phyloP scores from a whole-genome alignment of 2,113 vertebrate genomes.

The Protomyctophum bolini region DNA sequence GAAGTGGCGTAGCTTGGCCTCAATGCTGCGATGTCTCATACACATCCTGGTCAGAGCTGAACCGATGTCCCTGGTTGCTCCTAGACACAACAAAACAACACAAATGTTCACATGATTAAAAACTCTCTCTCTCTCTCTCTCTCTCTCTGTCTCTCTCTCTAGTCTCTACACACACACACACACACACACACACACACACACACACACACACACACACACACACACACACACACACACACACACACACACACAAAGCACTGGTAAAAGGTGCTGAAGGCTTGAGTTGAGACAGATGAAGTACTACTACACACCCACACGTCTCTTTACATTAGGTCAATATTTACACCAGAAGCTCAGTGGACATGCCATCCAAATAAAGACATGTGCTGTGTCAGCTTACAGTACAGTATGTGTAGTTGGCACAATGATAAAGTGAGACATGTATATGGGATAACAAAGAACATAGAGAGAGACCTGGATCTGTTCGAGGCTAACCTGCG shows the following conservation, averaged over 20 bases:
- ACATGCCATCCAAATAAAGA: slow-evolving; percentile 58
- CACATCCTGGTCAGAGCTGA: slow-evolving; percentile 98
- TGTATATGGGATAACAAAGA: background rate
- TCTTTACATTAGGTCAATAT: slow-evolving; percentile 45
- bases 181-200: background rate
- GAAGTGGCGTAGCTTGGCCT: slow-evolving; percentile 96
- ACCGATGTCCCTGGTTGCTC: slow-evolving; percentile 94
- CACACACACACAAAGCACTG: slow-evolving; percentile 16
- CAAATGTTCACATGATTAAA: slow-evolving; percentile 23
- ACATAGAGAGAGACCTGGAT: slow-evolving; percentile 26
- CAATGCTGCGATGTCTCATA: slow-evolving; percentile 98
- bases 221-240: background rate
- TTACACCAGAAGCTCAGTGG: slow-evolving; percentile 46
- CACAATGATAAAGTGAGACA: background rate
- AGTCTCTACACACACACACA: background rate
- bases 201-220: background rate
- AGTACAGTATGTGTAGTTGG: background rate
- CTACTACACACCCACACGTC: slow-evolving; percentile 3
- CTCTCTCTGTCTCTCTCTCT: background rate
- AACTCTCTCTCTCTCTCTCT: background rate
- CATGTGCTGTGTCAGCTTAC: slow-evolving; percentile 10
- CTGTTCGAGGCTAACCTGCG: slow-evolving; percentile 56
- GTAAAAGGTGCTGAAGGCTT: slow-evolving; percentile 11
- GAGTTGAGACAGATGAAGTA: slow-evolving; percentile 34
- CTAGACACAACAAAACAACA: slow-evolving; percentile 69